Percentiles rank a stretch among this genome's conserved stretches.
These are phyloP conservation scores for Drosophila silvestris DNA, from an alignment of 2,888 invertebrate genomes.

Conservation along the genomic window DNA sequence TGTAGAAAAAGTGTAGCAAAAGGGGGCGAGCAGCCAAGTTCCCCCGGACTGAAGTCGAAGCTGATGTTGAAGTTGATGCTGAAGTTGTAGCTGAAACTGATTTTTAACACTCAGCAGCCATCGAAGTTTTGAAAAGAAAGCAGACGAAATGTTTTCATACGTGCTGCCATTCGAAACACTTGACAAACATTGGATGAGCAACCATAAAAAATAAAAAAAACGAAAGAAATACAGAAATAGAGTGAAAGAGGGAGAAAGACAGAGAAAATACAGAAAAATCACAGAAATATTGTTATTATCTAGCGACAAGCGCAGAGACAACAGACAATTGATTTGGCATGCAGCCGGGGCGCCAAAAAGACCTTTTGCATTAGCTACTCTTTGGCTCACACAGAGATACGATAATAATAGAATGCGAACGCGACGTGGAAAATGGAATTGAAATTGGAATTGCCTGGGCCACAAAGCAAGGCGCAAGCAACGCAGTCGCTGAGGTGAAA, in stretches of 20 bases:
- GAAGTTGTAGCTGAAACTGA: constrained; percentile 21
- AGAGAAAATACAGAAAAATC: constrained; percentile 32
- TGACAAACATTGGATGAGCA: constrained; percentile 60
- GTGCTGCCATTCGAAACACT: constrained; percentile 68
- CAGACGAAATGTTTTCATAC: constrained; percentile 54
- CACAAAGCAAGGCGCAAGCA: constrained; percentile 17
- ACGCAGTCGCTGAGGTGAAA: constrained; percentile 38
- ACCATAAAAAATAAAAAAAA: constrained; percentile 27
- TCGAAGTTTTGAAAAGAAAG: constrained; percentile 56
- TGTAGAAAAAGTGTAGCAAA: constrained; percentile 60
- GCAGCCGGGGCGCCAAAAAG: constrained; percentile 59
- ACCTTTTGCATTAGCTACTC: constrained; percentile 64
- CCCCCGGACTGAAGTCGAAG: constrained; percentile 30
- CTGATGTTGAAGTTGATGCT: constrained; percentile 23
- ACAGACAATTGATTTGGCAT: constrained; percentile 77
- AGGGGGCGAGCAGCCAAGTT: constrained; percentile 21
- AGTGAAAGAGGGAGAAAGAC: constrained; percentile 31
- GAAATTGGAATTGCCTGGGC: constrained; percentile 51
- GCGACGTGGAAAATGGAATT: constrained; percentile 72
- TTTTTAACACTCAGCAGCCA: constrained; percentile 31
- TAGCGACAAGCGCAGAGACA: constrained; percentile 36
- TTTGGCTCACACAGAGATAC: constrained; percentile 27
- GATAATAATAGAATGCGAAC: constrained; percentile 69
- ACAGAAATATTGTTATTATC: constrained; percentile 67
- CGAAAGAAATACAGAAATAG: constrained; percentile 7